Evolutionary conservation across 2,113 vertebrate species (phyloP), one percentile per base, ranked within the genome.

Genomic region (Dicaeum eximium): DNA sequence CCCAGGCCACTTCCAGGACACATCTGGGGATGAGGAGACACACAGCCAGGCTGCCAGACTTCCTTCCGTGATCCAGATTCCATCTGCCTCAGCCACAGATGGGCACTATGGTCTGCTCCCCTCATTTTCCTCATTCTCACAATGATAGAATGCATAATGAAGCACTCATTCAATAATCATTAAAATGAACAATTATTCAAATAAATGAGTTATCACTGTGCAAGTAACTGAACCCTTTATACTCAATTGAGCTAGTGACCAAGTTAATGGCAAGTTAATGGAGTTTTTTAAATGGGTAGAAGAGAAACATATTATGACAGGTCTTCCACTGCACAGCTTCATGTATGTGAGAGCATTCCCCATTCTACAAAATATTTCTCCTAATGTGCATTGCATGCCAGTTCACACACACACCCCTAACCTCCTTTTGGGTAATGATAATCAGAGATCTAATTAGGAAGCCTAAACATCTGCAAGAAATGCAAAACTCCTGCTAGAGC

Each of bases 11-110:
- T 91, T 90, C 15, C 47, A 82, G 37, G 72, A 70, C 24, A 22
- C 6, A 3, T n/a, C 28, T 80, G 64, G 27, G 38, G 48, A 80
- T 31, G 5, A 70, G 33, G 12, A 80, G 50, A 72, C 12, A 37
- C 19, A 25, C 0, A 4, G 38, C 15, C 0, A 2, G 50, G 30
- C 40, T 69, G 22, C 42, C 70, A 16, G 42, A 56, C 28, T 53
- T 77, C 62, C 37, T 45, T 65, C 45, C 13, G 1, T 0, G 0
- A 80, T 27, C 13, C 47, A 70, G 19, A 61, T 18, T 67, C 51
- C 37, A 48, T 4, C 3, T 5, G 5, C 40, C 42, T 86, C 62
- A 75, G 51, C n/a, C 50, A 48, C 21, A 33, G 24, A 71, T 0
- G 2, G 13, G 20, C 10, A 53, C 12, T 4, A 25, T 7, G 15